phyloP scores from a whole-genome alignment of 1,140 invertebrate species.

The Adelges cooleyi region DNA sequence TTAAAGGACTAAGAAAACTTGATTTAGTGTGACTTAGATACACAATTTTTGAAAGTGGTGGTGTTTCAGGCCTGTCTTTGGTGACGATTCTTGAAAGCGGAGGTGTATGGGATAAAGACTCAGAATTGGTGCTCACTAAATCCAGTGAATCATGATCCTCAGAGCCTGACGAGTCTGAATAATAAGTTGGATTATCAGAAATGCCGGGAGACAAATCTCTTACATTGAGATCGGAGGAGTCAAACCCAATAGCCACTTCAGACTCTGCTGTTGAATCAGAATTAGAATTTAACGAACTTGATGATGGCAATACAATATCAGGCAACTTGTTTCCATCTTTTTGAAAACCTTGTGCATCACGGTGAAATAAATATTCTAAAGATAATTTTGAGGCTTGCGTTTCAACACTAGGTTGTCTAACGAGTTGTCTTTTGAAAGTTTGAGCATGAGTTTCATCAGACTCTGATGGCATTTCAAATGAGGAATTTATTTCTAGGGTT shows the following conservation, averaged over 20 bases:
- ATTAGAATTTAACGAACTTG: conserved; percentile 13
- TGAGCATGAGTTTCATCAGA: neutral
- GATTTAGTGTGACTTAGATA: conserved; percentile 13
- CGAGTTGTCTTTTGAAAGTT: neutral
- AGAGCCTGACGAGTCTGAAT: conserved; percentile 8
- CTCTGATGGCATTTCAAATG: conserved; percentile 14
- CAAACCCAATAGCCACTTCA: conserved; percentile 16
- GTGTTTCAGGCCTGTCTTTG: neutral
- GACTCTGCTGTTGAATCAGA: conserved; percentile 21
- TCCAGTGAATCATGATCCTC: conserved; percentile 10
- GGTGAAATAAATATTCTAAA: conserved; percentile 16
- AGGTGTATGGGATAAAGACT: conserved; percentile 8
- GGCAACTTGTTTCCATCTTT: neutral
- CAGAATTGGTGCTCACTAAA: conserved; percentile 7
- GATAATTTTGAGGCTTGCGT: conserved; percentile 9
- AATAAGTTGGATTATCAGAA: conserved; percentile 17
- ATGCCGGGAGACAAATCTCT: neutral
- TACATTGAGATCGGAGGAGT: neutral
- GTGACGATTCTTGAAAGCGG: conserved; percentile 8
- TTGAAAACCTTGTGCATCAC: neutral
- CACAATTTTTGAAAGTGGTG: conserved; percentile 18
- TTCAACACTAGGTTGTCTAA: conserved; percentile 3
- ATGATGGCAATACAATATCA: conserved; percentile 12
- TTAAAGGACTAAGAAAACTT: conserved; percentile 1
- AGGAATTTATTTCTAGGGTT: conserved; percentile 15